These are phyloP conservation scores for Agrenia bidenticulata DNA, from an alignment of 2,888 invertebrate genomes.

Conservation along the genomic window DNA sequence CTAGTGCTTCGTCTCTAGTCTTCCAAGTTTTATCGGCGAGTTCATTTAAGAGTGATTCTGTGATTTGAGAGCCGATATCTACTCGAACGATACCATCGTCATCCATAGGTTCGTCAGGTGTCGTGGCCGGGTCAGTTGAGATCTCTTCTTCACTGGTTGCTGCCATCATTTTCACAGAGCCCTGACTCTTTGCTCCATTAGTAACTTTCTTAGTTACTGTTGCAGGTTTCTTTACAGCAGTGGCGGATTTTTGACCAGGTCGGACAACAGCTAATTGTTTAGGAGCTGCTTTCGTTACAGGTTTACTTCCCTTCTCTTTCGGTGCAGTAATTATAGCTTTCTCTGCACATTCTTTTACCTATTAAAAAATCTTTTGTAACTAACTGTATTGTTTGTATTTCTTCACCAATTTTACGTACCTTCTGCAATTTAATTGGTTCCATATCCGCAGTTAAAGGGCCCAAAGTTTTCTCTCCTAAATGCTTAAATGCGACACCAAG, in stretches of 20 bases:
- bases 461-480: constrained; percentile 86
- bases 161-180: constrained; percentile 31
- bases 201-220: constrained; percentile 14
- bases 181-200: constrained; percentile 55
- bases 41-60: constrained; percentile 75
- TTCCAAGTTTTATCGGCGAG: constrained; percentile 93
- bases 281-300: constrained; percentile 61
- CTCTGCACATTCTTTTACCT: constrained; percentile 87
- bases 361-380: constrained; percentile 21
- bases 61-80: constrained; percentile 80
- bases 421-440: constrained; percentile 90
- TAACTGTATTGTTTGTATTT: neutral
- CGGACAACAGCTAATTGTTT: constrained; percentile 60
- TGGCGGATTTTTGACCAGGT: constrained; percentile 60
- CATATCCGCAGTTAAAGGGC: constrained; percentile 81
- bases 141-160: neutral
- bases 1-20: constrained; percentile 72
- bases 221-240: constrained; percentile 39
- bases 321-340: constrained; percentile 80
- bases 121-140: constrained; percentile 54
- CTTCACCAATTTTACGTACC: constrained; percentile 55
- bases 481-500: constrained; percentile 91
- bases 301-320: constrained; percentile 63
- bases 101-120: constrained; percentile 50
- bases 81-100: constrained; percentile 64